These are phyloP conservation scores for Arvicola amphibius DNA, from an alignment of 2,797 vertebrate genomes.

Conservation along the genomic window DNA sequence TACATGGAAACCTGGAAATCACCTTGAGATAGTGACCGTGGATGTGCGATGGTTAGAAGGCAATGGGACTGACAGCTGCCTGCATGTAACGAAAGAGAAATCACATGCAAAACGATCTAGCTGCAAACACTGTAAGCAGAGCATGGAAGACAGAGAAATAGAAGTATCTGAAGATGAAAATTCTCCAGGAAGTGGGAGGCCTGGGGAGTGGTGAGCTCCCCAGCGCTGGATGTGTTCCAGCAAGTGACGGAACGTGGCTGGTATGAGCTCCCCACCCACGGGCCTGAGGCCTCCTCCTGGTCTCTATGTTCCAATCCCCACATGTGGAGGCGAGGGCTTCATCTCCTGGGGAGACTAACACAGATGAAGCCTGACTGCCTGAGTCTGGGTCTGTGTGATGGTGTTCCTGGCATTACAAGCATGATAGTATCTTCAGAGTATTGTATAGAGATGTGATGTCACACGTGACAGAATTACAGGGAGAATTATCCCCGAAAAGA, in stretches of 20 bases:
- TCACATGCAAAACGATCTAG: accelerated
- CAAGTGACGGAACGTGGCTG: accelerated
- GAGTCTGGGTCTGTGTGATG: neutral
- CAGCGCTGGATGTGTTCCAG: neutral
- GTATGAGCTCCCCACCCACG: neutral
- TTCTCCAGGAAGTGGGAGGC: neutral
- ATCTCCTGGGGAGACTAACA: too few relatives aligned
- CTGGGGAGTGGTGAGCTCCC: neutral
- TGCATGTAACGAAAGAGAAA: neutral
- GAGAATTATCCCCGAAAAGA: neutral
- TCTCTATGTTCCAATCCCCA: neutral
- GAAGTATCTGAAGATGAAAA: neutral
- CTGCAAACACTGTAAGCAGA: neutral
- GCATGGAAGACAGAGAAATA: neutral
- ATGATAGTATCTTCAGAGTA: accelerated
- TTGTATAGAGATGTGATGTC: accelerated
- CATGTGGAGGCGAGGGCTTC: neutral
- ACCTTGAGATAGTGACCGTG: accelerated
- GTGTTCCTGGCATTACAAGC: neutral
- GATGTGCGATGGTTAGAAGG: neutral
- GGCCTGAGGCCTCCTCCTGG: accelerated
- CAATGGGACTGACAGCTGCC: accelerated
- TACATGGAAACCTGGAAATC: accelerated
- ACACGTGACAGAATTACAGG: neutral
- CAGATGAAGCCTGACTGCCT: neutral